Evolutionary conservation across 2,113 vertebrate species (phyloP), one percentile per base, ranked within the genome.

Genomic region (Copsychus sechellarum): DNA sequence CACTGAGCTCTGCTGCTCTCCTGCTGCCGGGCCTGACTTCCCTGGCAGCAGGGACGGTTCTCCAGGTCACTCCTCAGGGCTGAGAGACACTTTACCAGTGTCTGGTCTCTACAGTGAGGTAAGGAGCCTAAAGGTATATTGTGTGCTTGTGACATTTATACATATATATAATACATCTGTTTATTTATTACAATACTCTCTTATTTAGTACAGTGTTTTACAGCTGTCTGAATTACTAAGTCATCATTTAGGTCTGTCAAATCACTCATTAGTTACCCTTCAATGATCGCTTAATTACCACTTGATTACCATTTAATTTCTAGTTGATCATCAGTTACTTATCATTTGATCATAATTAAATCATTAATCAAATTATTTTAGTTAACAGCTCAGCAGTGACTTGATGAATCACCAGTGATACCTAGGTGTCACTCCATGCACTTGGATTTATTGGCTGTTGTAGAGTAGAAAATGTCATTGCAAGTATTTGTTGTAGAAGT

Each of bases 81-180:
- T 24, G 54, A 54, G 54, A 56, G 11, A 28, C 21, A 0, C 14
- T 33, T 56, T 5, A 6, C 9, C 4, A 8, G 40, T 1, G 1
- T 18, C 61, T 61, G 57, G 10, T 51, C 14, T 13, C 73, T 61
- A 0, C 71, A 33, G 56, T 0, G 2, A 89, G 29, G 42, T 74
- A 70, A 83, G 42, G 1, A 8, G 12, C n/a, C 36, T 60, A 5
- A 36, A 86, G 18, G 7, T 45, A 1, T 43, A 5, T 33, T 21
- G 8, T 36, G 8, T 31, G 11, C 16, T 29, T 14, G 24, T 1
- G 16, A 31, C 6, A 1, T 36, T n/a, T 19, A 2, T n/a, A n/a
- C n/a, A n/a, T 43, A 24, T 76, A 6, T 29, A 48, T 48, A 48
- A 25, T 28, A 1, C 7, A 40, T 8, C 28, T 81, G 3, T 29